A percentile compares a stretch with the other conserved stretches of the same genome.
phyloP scores from a whole-genome alignment of 2,797 vertebrate species.

The Oreortyx pictus region DNA sequence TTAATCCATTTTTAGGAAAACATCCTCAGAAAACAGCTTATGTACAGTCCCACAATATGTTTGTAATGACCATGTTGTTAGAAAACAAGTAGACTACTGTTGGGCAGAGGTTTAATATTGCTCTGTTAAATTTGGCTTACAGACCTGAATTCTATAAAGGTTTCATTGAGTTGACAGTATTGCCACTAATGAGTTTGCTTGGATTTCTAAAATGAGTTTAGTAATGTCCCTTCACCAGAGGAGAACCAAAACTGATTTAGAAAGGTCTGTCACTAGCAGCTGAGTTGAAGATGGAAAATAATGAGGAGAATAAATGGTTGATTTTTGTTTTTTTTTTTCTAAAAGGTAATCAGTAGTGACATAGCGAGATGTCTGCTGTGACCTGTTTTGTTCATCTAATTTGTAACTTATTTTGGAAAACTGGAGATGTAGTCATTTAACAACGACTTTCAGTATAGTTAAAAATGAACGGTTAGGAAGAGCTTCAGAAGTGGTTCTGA shows the following conservation, averaged over 20 bases:
- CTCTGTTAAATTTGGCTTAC: not conserved
- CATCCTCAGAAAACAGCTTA: not conserved
- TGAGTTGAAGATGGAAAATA: not conserved
- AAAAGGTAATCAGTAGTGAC: too few relatives aligned
- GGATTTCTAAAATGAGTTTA: not conserved
- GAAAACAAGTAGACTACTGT: not conserved
- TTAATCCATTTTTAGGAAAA: not conserved
- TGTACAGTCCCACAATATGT: not conserved
- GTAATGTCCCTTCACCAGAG: not conserved
- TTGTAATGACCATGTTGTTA: not conserved
- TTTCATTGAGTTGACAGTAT: not conserved
- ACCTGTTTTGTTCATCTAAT: too few relatives aligned
- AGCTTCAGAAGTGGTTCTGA: too few relatives aligned
- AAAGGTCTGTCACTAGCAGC: not conserved
- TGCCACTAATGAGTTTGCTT: not conserved
- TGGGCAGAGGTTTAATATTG: not conserved
- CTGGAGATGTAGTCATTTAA: too few relatives aligned
- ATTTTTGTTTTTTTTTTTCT: not conserved
- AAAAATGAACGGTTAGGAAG: too few relatives aligned
- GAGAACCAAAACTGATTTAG: not conserved
- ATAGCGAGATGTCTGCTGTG: too few relatives aligned
- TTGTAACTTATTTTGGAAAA: too few relatives aligned
- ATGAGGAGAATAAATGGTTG: not conserved
- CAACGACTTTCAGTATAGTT: too few relatives aligned
- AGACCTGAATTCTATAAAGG: not conserved